Conservation (phyloP, 53 echinoderm and acorn worm species). For the Apostichopus leukothele region DNA sequence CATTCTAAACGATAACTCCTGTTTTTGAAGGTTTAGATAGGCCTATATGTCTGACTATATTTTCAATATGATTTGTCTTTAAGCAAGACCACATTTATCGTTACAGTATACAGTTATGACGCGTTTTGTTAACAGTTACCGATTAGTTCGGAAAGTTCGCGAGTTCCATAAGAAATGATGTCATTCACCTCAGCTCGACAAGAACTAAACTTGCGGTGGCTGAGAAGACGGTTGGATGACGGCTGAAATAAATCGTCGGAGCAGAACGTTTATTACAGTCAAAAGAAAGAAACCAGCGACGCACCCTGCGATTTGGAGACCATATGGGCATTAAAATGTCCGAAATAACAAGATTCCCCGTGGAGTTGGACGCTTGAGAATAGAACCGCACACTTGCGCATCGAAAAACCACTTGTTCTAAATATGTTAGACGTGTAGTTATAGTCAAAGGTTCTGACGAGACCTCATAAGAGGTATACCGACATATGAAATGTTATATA, state of each 20-base stretch:
- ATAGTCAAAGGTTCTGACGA: not conserved
- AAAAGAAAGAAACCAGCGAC: not conserved
- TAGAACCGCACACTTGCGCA: conserved; percentile 9
- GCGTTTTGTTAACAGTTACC: not conserved
- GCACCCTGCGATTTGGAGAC: conserved; percentile 32
- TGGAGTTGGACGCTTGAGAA: conserved; percentile 8
- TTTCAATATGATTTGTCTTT: not conserved
- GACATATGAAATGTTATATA: not conserved
- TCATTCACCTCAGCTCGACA: not conserved
- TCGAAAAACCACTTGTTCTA: conserved; percentile 36
- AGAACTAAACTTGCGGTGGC: not conserved
- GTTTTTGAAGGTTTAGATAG: too few relatives aligned
- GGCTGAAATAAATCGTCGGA: conserved; percentile 2
- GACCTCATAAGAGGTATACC: not conserved
- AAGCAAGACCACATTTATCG: not conserved
- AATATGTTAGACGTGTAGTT: not conserved
- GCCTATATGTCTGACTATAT: too few relatives aligned
- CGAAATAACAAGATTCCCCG: conserved; percentile 18
- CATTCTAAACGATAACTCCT: too few relatives aligned
- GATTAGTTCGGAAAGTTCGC: not conserved
- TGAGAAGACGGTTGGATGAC: not conserved
- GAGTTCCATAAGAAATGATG: not conserved
- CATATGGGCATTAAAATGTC: conserved; percentile 30
- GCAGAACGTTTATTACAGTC: conserved; percentile 9
- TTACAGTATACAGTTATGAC: not conserved